Conservation (phyloP, 2,797 vertebrate genomes). For the Arctocebus calabarensis region DNA sequence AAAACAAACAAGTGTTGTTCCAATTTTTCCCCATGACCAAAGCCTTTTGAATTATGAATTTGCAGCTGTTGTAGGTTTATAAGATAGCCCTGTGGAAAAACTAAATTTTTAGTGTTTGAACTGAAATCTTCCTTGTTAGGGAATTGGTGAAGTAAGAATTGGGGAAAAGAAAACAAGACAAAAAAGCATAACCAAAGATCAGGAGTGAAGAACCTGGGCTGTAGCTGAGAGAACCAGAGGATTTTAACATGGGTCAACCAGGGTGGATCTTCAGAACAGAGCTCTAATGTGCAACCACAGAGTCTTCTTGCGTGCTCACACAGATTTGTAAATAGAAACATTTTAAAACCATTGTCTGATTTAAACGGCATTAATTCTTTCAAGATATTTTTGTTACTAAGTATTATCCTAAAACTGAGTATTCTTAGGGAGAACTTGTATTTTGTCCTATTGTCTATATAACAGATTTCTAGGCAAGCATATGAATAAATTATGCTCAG, state of each 20-base stretch:
- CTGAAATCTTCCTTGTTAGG: neutral
- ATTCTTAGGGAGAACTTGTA: slow-evolving; percentile 26
- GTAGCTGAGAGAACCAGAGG: neutral
- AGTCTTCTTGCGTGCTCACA: neutral
- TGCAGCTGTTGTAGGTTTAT: neutral
- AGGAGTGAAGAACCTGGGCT: neutral
- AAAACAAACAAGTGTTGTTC: slow-evolving; percentile 17
- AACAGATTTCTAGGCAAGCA: slow-evolving; percentile 43
- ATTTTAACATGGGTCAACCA: too few species aligned
- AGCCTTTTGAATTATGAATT: slow-evolving; percentile 13
- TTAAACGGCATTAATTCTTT: slow-evolving; percentile 62
- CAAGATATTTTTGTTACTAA: slow-evolving; percentile 71
- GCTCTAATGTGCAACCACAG: rapidly evolving
- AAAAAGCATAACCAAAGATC: neutral
- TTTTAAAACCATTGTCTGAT: slow-evolving; percentile 30
- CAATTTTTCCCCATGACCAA: neutral
- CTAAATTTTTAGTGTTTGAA: neutral
- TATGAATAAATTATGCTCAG: slow-evolving; percentile 71
- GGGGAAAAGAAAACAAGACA: neutral
- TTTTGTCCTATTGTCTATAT: slow-evolving; percentile 41
- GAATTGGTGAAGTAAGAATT: neutral
- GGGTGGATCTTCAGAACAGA: neutral
- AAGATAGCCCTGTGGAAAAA: neutral
- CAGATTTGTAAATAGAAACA: neutral
- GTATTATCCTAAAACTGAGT: slow-evolving; percentile 58